Base-by-base conservation (phyloP, 2,888 invertebrate species). In the Cerastis leucographa region DNA sequence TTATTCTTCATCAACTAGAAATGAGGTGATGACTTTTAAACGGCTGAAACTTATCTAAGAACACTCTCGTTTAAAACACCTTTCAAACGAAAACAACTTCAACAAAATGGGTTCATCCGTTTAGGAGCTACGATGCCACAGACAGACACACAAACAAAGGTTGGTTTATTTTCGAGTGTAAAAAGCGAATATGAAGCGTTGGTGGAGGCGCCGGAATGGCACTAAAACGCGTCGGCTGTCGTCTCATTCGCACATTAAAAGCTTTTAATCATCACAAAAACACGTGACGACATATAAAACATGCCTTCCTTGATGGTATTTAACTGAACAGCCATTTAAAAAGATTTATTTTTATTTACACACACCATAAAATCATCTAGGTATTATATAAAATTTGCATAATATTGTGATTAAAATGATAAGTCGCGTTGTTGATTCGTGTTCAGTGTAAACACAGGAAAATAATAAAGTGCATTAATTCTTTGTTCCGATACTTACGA, bases 291-390 rank as follows among this genome's bases (percentile, higher is more conserved):
- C 77, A 71, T 85, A 89, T 91, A 92, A 94, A 92, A 91, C 93
- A 93, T 91, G 91, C 81, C 92, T 93, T 94, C 94, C 94, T 92
- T 89, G 90, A 92, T 90, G 88, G 83, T 72, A 35, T 35, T 35
- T 35, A 83, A 89, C 87, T 81, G 86, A 86, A 83, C 81, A 82
- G 87, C 86, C 89, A 88, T 89, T 91, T 89, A 88, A 87, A 85
- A 90, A 90, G 86, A 93, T 93, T 90, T 91, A 92, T 90, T 87
- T 83, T 90, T 91, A 92, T 90, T 87, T 83, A 83, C 61, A 61
- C 66, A 69, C 49, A 74, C 61, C 56, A 78, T 66, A 71, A 69
- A 44, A 72, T 75, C 80, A 70, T 72, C 65, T 42, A 72, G 19
- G 71, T 72, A 78, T 35, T 19, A 75, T 72, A 8, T n/a, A 62